phyloP scores from a whole-genome alignment of 2,888 invertebrate genomes.

The Athetis lepigone region DNA sequence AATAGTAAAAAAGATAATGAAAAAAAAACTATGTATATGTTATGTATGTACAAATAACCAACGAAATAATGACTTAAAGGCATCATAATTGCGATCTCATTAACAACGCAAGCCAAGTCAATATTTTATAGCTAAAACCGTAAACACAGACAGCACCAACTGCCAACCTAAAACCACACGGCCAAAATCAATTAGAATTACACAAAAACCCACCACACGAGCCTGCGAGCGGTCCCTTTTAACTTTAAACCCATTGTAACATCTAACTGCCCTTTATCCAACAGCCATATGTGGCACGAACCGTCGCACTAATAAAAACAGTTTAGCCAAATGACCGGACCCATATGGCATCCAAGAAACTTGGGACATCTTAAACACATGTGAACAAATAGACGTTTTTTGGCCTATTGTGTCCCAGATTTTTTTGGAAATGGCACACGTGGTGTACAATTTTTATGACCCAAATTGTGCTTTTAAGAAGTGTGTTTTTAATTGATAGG shows the following conservation, averaged over 20 bases:
- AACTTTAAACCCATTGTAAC: slow-evolving; percentile 51
- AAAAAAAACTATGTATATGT: no score
- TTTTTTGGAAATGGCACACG: slow-evolving; percentile 51
- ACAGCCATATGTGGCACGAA: slow-evolving; percentile 72
- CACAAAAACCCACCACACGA: slow-evolving; percentile 38
- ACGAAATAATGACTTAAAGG: not conserved
- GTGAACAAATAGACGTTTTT: slow-evolving; percentile 74
- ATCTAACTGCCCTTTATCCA: slow-evolving; percentile 35
- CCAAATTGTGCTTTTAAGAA: slow-evolving; percentile 38
- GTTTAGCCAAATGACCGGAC: slow-evolving; percentile 63
- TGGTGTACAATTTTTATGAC: slow-evolving; percentile 49
- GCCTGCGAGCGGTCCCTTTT: slow-evolving; percentile 43
- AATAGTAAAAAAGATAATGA: no score
- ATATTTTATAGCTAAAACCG: not conserved
- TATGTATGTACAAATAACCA: no score
- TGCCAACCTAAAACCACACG: slow-evolving; percentile 18
- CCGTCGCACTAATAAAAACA: slow-evolving; percentile 59
- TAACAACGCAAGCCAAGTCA: not conserved
- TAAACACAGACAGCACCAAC: slow-evolving; percentile 23
- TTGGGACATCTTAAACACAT: slow-evolving; percentile 66
- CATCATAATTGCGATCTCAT: not conserved
- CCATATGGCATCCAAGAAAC: slow-evolving; percentile 69
- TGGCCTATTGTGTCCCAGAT: slow-evolving; percentile 51
- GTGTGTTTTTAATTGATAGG: slow-evolving; percentile 17
- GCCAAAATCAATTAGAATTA: slow-evolving; percentile 42